Base-by-base conservation (phyloP, 2,888 invertebrate genomes). In the Taphrorychus bicolor region DNA sequence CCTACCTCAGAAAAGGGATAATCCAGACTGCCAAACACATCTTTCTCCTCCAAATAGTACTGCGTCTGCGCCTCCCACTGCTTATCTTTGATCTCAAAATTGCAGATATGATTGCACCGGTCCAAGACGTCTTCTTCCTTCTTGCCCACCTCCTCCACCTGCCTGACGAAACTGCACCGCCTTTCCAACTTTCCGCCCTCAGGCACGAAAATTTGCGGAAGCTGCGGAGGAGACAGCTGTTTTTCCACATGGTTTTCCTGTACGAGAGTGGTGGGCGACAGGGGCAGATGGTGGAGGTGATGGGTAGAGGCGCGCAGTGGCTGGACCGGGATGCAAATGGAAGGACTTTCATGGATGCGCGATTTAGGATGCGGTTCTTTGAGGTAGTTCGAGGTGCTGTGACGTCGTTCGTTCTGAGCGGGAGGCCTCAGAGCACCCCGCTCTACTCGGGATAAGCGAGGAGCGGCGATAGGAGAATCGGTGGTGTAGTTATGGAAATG, bases 121-220 rank as follows among this genome's bases (percentile, higher is more conserved):
- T 83, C 82, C 64, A 82, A 73, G 21, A 82, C 76, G 19, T 78
- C 79, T 51, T 79, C 80, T 52, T 81, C 80, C 16, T 76, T 76
- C 69, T 80, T 82, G 71, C 80, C 82, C 76, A 80, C 79, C 73
- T 82, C 82, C 68, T 82, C 82, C 79, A 83, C 85, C 78, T 84
- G 82, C 77, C 83, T 80, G 77, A 81, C 84, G 81, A 84, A 85
- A 79, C 84, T 83, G 81, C 79, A 84, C 79, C 80, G 81, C 79
- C 81, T 74, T 71, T 83, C 82, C 73, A 82, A 69, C 61, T 80
- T 78, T 11, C 77, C 78, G 67, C 76, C 78, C 41, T 78, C 82
- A 80, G 86, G 77, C 82, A 85, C 80, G 82, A 85, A 75, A 82
- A 87, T 79, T 83, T 87, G 80, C 81, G 87, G 77, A 82, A 87